Base-by-base conservation (phyloP, 2,888 invertebrate genomes). In the Therioaphis trifolii region DNA sequence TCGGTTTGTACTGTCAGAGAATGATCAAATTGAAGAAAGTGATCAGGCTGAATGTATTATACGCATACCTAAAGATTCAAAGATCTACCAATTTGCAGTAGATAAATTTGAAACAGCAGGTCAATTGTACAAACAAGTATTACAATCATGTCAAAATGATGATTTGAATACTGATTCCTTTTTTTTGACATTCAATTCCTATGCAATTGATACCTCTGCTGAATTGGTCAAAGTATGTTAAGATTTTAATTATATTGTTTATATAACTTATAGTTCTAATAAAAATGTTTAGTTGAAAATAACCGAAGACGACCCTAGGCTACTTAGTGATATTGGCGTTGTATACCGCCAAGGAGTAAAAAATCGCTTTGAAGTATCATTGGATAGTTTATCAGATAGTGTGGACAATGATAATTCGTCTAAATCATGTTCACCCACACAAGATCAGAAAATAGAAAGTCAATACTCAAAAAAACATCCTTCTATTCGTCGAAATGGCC, bases 1-100 rank as follows among this genome's bases (percentile, higher is more conserved):
- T 82, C 80, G 80, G 29, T 82, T 82, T 82, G 80, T 82, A 12
- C 40, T 82, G 15, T 61, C 80, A 18, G 80, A 82, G 0, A 61
- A 74, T 72, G 71, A 72, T 49, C 61, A 55, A 68, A 1, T 35
- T 4, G 80, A 82, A 82, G 72, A 72, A 35, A 29, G 18, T 24
- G 46, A 80, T 63, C 58, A 74, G 11, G 80, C 72, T 72, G 49
- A 74, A 35, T 82, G 80, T 74, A 27, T 72, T 61, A 4, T 82
- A 15, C 71, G 72, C n/a, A 61, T 82, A 82, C 63, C 40, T 61
- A 72, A 72, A 4, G 27, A 58, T 14, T 24, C 15, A 7, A 80
- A 82, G 24, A 15, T 72, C 15, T 82, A 24, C 52, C 18, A 29
- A 18, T 49, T 82, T 1, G 35, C 49, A 18, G 80, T 82, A 1